Percentiles rank a stretch among this genome's conserved stretches.
Evolutionary conservation across 2,797 vertebrate species (phyloP).

Genomic region (Glossophaga mutica): DNA sequence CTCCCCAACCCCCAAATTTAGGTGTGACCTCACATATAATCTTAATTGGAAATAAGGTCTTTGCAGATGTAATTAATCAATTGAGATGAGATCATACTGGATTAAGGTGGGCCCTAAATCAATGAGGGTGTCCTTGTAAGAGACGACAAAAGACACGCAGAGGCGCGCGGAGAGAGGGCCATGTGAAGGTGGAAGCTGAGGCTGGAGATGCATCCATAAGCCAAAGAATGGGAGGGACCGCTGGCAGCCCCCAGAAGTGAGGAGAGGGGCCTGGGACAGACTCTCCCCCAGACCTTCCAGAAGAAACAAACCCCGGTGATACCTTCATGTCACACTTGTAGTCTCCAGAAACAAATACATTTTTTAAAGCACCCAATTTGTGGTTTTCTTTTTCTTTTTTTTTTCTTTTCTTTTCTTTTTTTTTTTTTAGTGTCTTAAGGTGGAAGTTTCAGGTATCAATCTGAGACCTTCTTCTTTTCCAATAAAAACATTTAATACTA

Average conservation of each 20-base stretch:
- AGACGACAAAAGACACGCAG: neutral
- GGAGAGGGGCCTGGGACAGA: neutral
- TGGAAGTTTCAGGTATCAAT: neutral
- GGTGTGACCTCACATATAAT: neutral
- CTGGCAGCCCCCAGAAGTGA: too few relatives aligned
- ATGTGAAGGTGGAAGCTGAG: too few relatives aligned
- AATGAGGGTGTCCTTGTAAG: neutral
- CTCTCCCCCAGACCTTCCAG: neutral
- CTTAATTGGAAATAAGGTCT: neutral
- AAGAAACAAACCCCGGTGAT: neutral
- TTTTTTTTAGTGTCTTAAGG: neutral
- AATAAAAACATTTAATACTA: neutral
- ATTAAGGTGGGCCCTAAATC: neutral
- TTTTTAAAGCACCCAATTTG: neutral
- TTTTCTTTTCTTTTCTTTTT: neutral
- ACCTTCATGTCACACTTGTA: neutral
- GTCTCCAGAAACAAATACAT: neutral
- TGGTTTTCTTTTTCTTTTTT: neutral
- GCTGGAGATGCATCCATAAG: accelerated
- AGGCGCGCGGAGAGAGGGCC: neutral
- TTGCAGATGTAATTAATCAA: too few relatives aligned
- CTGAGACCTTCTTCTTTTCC: neutral
- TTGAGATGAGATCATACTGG: neutral
- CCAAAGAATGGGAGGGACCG: neutral
- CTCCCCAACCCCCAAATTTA: neutral